phyloP scores from a whole-genome alignment of 1,140 invertebrate genomes.

The Bombus cullumanus region DNA sequence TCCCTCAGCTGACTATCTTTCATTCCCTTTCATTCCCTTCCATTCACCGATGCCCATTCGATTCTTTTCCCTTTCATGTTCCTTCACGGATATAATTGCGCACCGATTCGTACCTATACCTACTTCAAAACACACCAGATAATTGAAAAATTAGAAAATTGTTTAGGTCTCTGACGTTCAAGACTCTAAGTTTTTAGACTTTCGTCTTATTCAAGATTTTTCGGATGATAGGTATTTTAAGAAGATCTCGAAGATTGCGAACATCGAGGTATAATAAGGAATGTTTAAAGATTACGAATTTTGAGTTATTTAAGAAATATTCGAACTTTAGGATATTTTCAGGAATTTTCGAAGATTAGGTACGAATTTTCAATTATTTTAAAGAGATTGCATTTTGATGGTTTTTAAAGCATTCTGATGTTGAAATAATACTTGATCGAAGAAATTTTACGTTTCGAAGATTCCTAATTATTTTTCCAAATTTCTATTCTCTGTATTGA shows the following conservation, averaged over 20 bases:
- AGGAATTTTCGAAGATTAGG: no score
- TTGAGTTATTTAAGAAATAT: not conserved
- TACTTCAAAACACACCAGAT: not conserved
- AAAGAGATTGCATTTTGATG: no score
- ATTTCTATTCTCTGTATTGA: not conserved
- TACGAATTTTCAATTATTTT: not conserved
- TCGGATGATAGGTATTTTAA: not conserved
- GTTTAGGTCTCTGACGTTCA: not conserved
- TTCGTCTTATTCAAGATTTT: not conserved
- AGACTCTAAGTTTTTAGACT: not conserved
- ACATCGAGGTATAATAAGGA: not conserved
- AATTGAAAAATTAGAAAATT: not conserved
- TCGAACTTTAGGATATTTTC: not conserved
- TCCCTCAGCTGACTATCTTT: slow-evolving; percentile 11
- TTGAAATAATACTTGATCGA: not conserved
- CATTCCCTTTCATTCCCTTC: not conserved
- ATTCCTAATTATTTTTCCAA: not conserved
- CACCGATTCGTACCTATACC: not conserved
- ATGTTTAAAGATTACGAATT: not conserved
- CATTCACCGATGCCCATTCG: not conserved
- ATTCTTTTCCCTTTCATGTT: not conserved
- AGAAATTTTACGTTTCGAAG: not conserved
- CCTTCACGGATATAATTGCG: not conserved
- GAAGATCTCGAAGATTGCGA: not conserved
- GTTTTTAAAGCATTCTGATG: not conserved